Percentiles rank a stretch among this genome's conserved stretches.
These are phyloP conservation scores for Venustaconcha ellipsiformis DNA, from an alignment of 1,140 invertebrate species.

Conservation along the genomic window DNA sequence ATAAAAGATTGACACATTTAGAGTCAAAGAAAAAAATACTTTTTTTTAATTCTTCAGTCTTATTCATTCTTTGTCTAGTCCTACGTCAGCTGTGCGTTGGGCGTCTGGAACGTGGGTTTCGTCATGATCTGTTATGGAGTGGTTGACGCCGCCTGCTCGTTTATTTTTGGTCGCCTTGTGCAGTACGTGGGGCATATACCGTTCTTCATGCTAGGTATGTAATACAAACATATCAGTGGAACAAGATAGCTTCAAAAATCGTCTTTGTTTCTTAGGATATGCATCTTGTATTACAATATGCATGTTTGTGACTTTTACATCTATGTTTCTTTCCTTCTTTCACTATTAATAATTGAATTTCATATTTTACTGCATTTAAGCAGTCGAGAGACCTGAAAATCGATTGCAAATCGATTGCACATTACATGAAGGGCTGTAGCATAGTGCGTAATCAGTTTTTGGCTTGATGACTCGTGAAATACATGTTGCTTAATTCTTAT, in stretches of 20 bases:
- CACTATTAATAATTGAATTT: no score
- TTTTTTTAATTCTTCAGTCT: no score
- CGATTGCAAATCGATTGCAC: no score
- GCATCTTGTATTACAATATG: not conserved
- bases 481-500: no score
- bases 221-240: not conserved
- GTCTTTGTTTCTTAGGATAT: not conserved
- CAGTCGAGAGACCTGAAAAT: no score
- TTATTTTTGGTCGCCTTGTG: conserved; percentile 91
- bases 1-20: no score
- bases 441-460: no score
- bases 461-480: no score
- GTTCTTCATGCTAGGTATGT: conserved; percentile 79
- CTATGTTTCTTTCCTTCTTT: not conserved
- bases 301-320: not conserved
- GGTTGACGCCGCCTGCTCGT: conserved; percentile 89
- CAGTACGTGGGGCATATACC: conserved; percentile 91
- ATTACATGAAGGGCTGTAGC: no score
- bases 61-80: conserved; percentile 75
- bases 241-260: not conserved
- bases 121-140: conserved; percentile 97
- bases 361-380: no score
- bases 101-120: conserved; percentile 91
- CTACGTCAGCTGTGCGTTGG: conserved; percentile 91
- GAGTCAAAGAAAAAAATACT: no score